Evolutionary conservation across 2,797 vertebrate species (phyloP).

Genomic region (Semaprochilodus insignis): DNA sequence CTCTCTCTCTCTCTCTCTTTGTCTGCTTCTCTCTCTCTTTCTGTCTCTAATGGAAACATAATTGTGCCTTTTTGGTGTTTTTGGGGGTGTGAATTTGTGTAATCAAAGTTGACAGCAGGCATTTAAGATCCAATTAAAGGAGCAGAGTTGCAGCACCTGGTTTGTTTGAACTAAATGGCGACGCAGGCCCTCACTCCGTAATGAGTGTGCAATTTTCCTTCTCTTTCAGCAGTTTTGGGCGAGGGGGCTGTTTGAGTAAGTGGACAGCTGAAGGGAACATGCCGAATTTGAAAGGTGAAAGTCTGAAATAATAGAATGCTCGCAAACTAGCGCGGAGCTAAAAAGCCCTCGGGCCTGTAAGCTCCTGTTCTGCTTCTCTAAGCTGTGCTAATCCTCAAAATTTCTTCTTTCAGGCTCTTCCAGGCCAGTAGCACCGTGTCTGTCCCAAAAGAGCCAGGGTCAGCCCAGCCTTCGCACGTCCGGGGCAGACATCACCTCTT

Average conservation of each 20-base stretch:
- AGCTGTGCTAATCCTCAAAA: too few species aligned
- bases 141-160: background rate
- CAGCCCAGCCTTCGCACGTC: background rate
- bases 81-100: background rate
- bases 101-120: background rate
- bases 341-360: background rate
- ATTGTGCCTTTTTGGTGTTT: background rate
- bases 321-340: background rate
- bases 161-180: background rate
- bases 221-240: background rate
- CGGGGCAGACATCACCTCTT: background rate
- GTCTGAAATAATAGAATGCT: background rate
- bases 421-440: background rate
- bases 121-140: background rate
- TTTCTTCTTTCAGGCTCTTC: background rate
- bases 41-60: background rate
- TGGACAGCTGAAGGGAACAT: background rate
- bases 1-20: background rate
- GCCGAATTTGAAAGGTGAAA: background rate
- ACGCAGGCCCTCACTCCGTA: background rate
- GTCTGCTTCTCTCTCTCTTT: background rate
- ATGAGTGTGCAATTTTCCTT: background rate
- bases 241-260: background rate
- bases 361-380: constrained; percentile 4
- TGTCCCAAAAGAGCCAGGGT: background rate